Percentiles rank a stretch among this genome's conserved stretches.
These are phyloP conservation scores for Leucoraja ocellata DNA, from an alignment of 2,797 vertebrate genomes.

Conservation along the genomic window DNA sequence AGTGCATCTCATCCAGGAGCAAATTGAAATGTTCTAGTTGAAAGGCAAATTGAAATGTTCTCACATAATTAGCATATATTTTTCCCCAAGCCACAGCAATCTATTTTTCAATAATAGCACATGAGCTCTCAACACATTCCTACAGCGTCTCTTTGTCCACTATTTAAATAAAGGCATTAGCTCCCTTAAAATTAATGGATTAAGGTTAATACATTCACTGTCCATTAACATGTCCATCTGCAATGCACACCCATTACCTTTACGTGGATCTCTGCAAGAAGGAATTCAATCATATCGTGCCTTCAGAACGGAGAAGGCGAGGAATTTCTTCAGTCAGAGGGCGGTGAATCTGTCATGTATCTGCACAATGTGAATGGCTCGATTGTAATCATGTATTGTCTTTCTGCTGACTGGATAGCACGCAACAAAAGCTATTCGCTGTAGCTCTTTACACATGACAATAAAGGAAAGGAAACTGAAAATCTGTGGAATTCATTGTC, in stretches of 20 bases:
- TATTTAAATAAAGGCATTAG: background rate
- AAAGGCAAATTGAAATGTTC: background rate
- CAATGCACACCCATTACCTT: background rate
- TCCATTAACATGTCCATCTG: background rate
- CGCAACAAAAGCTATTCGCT: too few species aligned
- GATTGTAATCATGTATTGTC: too few species aligned
- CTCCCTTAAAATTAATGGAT: conserved; percentile 1
- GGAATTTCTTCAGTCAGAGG: too few species aligned
- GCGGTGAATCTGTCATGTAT: too few species aligned
- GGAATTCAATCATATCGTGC: background rate
- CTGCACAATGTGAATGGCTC: too few species aligned
- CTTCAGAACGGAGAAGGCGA: too few species aligned
- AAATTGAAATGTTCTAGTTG: background rate
- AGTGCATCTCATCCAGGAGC: background rate
- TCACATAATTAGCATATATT: background rate
- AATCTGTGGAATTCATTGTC: too few species aligned
- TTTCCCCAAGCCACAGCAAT: background rate
- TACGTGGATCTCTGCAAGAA: background rate
- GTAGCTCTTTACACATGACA: too few species aligned
- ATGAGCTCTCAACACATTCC: background rate
- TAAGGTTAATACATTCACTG: background rate
- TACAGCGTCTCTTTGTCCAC: background rate
- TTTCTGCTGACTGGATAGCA: too few species aligned
- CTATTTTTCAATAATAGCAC: background rate
- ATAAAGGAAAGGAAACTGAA: too few species aligned